Evolutionary conservation across 2,888 invertebrate species (phyloP), one percentile per base, ranked within the genome.

Genomic region (Pristionchus fissidentatus): DNA sequence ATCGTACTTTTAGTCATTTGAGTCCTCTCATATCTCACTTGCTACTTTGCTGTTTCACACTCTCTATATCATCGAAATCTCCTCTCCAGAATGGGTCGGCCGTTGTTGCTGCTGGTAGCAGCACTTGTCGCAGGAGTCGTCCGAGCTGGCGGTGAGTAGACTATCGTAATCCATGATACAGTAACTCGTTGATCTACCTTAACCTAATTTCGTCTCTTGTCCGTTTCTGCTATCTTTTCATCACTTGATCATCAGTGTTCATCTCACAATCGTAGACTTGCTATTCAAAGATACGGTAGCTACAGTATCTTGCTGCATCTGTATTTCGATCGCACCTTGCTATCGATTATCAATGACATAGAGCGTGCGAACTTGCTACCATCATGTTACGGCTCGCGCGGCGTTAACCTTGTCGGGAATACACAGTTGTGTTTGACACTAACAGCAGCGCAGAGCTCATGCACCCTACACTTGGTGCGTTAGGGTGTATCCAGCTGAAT

Each of bases 91-190:
- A 66, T 66, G 66, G 66, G 66, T 5, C 66, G 22, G 19, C 66
- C 66, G 38, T 66, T 38, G 38, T 66, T 66, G 66, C 66, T 66
- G 66, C 66, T 38, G 66, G 3, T 38, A 38, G n/a, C 66, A 38
- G 10, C 19, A 1, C 41, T 66, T 35, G 41, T 22, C 22, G 66
- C 66, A 38, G 35, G 38, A 38, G 66, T 38, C 7, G 38, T n/a
- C n/a, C n/a, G n/a, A 0, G 41, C 66, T 66, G 22, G 15, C 66
- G 66, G 66, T 66, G 38, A 66, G 66, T 32, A 10, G n/a, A n/a
- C n/a, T 38, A 38, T 38, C 22, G 66, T 66, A 66, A 55, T n/a
- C 41, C n/a, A n/a, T n/a, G n/a, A n/a, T n/a, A n/a, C n/a, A n/a
- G n/a, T n/a, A n/a, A n/a, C n/a, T n/a, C n/a, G n/a, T n/a, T n/a